Conservation (phyloP, 2,888 invertebrate species). For the Isoperla grammatica region DNA sequence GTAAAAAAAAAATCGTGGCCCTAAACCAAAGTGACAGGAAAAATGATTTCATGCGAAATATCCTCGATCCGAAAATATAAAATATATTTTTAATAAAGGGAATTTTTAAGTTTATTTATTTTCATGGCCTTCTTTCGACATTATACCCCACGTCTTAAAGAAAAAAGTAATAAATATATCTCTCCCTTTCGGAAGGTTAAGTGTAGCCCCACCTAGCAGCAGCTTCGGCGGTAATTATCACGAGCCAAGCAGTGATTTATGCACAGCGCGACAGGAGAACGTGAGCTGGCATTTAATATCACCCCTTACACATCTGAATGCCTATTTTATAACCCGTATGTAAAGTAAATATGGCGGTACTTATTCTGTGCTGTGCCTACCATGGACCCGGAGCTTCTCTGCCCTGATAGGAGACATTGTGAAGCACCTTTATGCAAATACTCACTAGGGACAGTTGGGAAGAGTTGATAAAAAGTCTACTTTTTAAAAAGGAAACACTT, state of each 20-base stretch:
- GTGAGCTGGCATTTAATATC: constrained; percentile 4
- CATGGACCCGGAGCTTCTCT: not conserved
- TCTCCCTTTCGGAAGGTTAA: constrained; percentile 1
- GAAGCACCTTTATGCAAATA: constrained; percentile 15
- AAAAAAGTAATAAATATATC: constrained; percentile 3
- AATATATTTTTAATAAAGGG: constrained; percentile 22
- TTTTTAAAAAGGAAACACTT: constrained; percentile 9
- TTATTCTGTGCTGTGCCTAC: not conserved
- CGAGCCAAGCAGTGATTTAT: not conserved
- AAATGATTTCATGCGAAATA: constrained; percentile 18
- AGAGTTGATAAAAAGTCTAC: constrained; percentile 11
- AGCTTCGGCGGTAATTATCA: constrained; percentile 8
- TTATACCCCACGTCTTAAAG: not conserved
- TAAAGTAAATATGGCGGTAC: constrained; percentile 1
- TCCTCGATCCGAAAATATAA: constrained; percentile 19
- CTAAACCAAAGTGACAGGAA: constrained; percentile 1
- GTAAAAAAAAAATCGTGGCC: not conserved
- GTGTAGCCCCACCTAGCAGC: no score
- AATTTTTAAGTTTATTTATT: no score
- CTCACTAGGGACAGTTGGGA: not conserved
- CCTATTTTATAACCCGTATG: not conserved
- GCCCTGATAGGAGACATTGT: not conserved
- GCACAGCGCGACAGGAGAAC: not conserved
- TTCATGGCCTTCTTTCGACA: not conserved
- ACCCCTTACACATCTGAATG: not conserved